phyloP scores from a whole-genome alignment of 2,888 invertebrate genomes.

The Lacanobia oleracea region DNA sequence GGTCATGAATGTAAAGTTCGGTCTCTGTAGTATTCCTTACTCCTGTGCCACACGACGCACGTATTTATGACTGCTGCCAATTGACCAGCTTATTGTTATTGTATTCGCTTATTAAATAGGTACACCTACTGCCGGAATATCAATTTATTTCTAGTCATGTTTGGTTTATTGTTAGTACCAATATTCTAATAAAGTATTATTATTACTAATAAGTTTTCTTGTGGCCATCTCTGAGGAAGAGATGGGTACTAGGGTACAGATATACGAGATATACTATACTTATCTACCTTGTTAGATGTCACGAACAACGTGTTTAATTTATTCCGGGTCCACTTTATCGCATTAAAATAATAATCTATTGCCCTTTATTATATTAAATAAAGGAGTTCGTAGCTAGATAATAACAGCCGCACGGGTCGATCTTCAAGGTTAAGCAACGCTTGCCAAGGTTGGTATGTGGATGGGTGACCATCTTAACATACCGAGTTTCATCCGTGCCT shows the following conservation, averaged over 20 bases:
- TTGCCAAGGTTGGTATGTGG: no score
- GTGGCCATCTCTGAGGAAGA: background rate
- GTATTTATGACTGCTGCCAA: conserved; percentile 55
- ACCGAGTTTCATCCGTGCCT: no score
- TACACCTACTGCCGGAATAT: conserved; percentile 38
- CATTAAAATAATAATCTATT: no score
- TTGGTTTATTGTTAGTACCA: conserved; percentile 20
- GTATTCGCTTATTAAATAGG: conserved; percentile 30
- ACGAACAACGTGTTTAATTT: background rate
- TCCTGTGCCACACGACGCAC: conserved; percentile 19
- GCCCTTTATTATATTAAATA: no score
- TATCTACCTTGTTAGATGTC: background rate
- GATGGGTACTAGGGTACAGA: no score
- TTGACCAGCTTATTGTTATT: conserved; percentile 50
- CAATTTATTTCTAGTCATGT: conserved; percentile 24
- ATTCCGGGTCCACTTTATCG: background rate
- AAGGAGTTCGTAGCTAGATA: no score
- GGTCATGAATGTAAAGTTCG: background rate
- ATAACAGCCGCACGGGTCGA: no score
- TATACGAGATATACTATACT: conserved; percentile 4
- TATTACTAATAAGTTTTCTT: conserved; percentile 35
- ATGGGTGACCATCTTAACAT: no score
- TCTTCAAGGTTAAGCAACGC: no score
- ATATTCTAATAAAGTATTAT: conserved; percentile 24
- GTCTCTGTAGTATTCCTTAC: conserved; percentile 25